phyloP scores from a whole-genome alignment of 2,113 vertebrate genomes.

The Gasterosteus aculeatus region DNA sequence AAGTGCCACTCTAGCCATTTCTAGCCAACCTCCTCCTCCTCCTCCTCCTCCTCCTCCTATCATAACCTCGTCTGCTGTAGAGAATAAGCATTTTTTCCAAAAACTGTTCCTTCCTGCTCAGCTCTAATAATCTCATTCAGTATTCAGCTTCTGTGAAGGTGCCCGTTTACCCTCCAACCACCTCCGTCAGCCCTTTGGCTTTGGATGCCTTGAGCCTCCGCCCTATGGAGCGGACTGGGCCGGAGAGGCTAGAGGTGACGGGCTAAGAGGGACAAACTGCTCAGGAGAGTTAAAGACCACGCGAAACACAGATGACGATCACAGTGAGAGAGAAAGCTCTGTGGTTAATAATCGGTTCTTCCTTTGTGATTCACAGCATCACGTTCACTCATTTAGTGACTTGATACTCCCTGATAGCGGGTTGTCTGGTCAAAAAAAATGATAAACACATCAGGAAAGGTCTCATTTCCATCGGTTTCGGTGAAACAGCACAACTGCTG shows the following conservation, averaged over 20 bases:
- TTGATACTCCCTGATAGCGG: not conserved
- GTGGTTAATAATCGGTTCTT: not conserved
- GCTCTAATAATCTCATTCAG: slow-evolving; percentile 12
- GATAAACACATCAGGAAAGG: not conserved
- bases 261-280: not conserved
- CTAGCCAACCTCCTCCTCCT: too few relatives aligned
- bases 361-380: not conserved
- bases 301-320: not conserved
- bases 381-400: not conserved
- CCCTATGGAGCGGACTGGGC: not conserved
- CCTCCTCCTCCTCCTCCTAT: not conserved
- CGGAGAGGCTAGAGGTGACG: not conserved
- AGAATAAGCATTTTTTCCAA: not conserved
- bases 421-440: not conserved
- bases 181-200: slow-evolving; percentile 1
- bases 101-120: not conserved
- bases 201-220: slow-evolving; percentile 8
- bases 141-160: slow-evolving; percentile 11
- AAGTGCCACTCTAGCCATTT: too few relatives aligned
- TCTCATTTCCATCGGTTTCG: slow-evolving; percentile 3
- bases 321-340: not conserved
- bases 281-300: not conserved
- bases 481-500: slow-evolving; percentile 23
- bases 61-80: not conserved
- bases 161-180: not conserved